Evolutionary conservation across 2,113 vertebrate species (phyloP).

Genomic region (Periophthalmodon schlosseri): DNA sequence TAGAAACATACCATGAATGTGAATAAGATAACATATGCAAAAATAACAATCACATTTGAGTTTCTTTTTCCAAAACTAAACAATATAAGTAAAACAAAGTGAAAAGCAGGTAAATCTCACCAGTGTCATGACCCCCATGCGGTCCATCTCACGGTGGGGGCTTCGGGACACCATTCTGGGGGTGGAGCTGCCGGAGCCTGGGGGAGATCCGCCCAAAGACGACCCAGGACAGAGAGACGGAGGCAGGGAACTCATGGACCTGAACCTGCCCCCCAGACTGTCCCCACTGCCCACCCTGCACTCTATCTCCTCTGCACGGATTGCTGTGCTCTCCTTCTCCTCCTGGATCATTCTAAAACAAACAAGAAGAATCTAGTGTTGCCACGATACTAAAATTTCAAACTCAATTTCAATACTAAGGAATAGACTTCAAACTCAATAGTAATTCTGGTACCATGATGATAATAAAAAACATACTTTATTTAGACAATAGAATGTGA

Average conservation of each 20-base stretch:
- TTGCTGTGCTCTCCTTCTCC: conserved; percentile 93
- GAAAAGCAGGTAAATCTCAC: conserved; percentile 69
- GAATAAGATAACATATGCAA: no score
- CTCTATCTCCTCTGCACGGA: conserved; percentile 95
- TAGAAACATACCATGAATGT: no score
- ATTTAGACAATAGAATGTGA: no score
- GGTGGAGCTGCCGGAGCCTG: conserved; percentile 89
- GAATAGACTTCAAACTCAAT: no score
- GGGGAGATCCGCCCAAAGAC: conserved; percentile 84
- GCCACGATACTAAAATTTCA: no score
- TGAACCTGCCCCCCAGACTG: conserved; percentile 81
- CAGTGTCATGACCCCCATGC: conserved; percentile 93
- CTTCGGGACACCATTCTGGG: conserved; percentile 86
- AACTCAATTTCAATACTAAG: no score
- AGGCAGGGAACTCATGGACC: conserved; percentile 85
- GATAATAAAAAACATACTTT: no score
- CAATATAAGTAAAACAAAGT: neutral
- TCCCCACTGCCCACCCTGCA: conserved; percentile 89
- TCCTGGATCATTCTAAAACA: conserved; percentile 90
- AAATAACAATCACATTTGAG: no score
- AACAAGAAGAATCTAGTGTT: no score
- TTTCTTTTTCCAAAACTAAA: no score
- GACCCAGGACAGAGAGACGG: conserved; percentile 74
- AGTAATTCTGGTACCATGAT: no score
- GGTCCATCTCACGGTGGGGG: conserved; percentile 90